These are phyloP conservation scores for Pedionomus torquatus DNA, from an alignment of 2,113 vertebrate species.

Conservation along the genomic window DNA sequence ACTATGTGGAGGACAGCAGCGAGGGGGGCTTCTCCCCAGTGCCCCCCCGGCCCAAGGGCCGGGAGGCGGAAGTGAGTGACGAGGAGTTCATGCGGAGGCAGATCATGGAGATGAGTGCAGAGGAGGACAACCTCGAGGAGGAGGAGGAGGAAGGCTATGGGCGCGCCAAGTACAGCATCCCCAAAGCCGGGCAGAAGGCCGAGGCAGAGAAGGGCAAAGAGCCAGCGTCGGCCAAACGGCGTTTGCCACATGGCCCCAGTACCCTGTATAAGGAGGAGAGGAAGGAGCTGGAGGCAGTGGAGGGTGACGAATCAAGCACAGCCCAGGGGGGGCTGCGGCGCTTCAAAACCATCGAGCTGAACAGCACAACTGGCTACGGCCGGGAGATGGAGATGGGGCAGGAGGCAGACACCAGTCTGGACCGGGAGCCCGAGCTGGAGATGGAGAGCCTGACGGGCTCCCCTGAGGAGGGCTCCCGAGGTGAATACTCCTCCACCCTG, in stretches of 20 bases:
- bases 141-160: slow-evolving; percentile 82
- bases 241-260: slow-evolving; percentile 83
- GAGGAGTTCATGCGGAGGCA: slow-evolving; percentile 98
- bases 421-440: slow-evolving; percentile 94
- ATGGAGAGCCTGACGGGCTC: slow-evolving; percentile 99
- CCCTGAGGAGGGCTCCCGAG: slow-evolving; percentile 93
- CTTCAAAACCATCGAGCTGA: slow-evolving; percentile 97
- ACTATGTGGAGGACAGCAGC: slow-evolving; percentile 96
- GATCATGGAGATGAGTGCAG: slow-evolving; percentile 97
- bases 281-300: slow-evolving; percentile 71
- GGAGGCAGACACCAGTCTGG: slow-evolving; percentile 86
- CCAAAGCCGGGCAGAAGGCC: slow-evolving; percentile 82
- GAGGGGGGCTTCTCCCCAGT: slow-evolving; percentile 92
- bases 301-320: slow-evolving; percentile 80
- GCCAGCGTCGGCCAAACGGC: slow-evolving; percentile 66
- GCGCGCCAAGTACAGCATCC: slow-evolving; percentile 60
- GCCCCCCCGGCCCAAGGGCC: slow-evolving; percentile 82
- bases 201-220: slow-evolving; percentile 86
- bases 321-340: slow-evolving; percentile 92
- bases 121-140: slow-evolving; percentile 91
- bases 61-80: slow-evolving; percentile 82
- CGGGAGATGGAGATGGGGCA: slow-evolving; percentile 88
- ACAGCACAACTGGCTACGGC: slow-evolving; percentile 89
- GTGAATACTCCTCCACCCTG: slow-evolving; percentile 95
- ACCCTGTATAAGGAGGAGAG: slow-evolving; percentile 87